Evolutionary conservation across 2,888 invertebrate species (phyloP), one percentile per base, ranked within the genome.

Genomic region (Atethmia centrago): DNA sequence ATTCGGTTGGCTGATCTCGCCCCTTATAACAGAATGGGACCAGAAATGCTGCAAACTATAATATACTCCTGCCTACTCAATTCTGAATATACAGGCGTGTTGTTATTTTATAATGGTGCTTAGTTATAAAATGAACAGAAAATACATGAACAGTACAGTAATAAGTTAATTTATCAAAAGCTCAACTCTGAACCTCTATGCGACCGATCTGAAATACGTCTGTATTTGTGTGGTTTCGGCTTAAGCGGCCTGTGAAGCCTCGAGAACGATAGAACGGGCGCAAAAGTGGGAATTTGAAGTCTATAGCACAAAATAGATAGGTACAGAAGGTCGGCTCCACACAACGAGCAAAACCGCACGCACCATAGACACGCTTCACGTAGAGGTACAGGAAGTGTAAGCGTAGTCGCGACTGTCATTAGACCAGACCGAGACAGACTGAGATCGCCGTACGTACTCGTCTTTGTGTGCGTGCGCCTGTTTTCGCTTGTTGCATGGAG

Each of bases 221-320:
- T 69, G 74, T 87, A 88, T 87, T 88, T 86, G 84, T 84, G 73
- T 65, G 89, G 88, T 80, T 88, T 88, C 88, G 78, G 89, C 86
- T 88, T 85, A 88, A 82, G 79, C 78, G 79, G 21, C 67, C 71
- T 71, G 58, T 53, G 87, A 85, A 87, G 79, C 82, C 88, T 65
- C 56, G 78, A 59, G 25, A 77, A 79, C 68, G 87, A 74, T 76
- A 77, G 61, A 78, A 75, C 36, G 71, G 45, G 28, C 81, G 79
- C 84, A 85, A 89, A 89, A 88, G 85, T 85, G 87, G 76, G 77
- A 87, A 87, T 87, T 87, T 84, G 81, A 83, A 85, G 82, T 73
- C 64, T 69, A 66, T 31, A 45, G 25, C 49, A n/a, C 42, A 36
- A 25, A 31, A 51, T 14, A 49, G 7, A 8, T 4, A 10, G 1